phyloP scores from a whole-genome alignment of 2,113 vertebrate genomes.

The Hippopotamus amphibius region DNA sequence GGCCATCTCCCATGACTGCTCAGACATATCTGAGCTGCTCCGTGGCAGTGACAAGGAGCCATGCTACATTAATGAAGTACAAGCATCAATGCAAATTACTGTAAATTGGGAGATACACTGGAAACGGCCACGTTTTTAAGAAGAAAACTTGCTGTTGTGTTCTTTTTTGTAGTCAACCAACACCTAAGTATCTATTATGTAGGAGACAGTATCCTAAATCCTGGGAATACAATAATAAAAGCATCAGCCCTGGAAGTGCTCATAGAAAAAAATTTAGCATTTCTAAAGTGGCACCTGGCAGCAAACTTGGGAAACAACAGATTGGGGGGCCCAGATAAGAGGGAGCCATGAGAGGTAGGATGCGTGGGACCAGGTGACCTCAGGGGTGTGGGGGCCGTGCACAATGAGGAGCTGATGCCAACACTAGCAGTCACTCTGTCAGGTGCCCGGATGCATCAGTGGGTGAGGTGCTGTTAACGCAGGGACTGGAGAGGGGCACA shows the following conservation, averaged over 20 bases:
- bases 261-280: not conserved
- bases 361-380: not conserved
- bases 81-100: not conserved
- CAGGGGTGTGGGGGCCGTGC: too few relatives aligned
- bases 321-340: not conserved
- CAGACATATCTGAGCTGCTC: not conserved
- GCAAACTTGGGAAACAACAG: not conserved
- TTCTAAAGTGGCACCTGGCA: not conserved
- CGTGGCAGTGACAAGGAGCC: not conserved
- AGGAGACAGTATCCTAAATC: not conserved
- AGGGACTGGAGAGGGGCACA: not conserved
- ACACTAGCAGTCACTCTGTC: not conserved
- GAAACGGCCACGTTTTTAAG: not conserved
- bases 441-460: not conserved
- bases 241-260: not conserved
- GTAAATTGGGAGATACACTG: not conserved
- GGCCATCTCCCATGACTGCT: not conserved
- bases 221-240: not conserved
- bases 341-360: not conserved
- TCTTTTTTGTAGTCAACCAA: not conserved
- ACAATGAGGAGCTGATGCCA: not conserved
- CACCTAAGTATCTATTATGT: not conserved
- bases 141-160: not conserved
- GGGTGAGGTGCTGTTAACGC: not conserved
- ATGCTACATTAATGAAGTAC: not conserved